These are phyloP conservation scores for Chionodraco myersi DNA, from an alignment of 2,113 vertebrate species.

Conservation along the genomic window DNA sequence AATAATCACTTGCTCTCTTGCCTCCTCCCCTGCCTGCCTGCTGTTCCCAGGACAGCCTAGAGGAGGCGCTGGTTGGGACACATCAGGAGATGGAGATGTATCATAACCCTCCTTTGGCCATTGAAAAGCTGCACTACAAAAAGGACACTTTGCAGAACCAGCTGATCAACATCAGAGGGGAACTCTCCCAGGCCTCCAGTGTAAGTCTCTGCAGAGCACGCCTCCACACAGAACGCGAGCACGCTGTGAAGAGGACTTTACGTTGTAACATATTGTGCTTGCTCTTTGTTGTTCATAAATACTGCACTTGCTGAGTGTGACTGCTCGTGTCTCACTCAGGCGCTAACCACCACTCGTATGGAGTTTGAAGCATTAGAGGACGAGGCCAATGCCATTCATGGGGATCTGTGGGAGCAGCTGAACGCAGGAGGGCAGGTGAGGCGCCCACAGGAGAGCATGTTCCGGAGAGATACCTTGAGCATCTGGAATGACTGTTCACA, in stretches of 20 bases:
- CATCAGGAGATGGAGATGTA: slow-evolving; percentile 97
- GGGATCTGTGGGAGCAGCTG: slow-evolving; percentile 96
- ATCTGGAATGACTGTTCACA: background rate
- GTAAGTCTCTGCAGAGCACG: slow-evolving; percentile 75
- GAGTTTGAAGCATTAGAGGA: slow-evolving; percentile 94
- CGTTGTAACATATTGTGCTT: background rate
- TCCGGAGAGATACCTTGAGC: background rate
- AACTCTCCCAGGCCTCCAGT: slow-evolving; percentile 94
- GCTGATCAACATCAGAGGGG: slow-evolving; percentile 94
- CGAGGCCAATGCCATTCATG: slow-evolving; percentile 92
- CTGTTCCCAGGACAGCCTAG: slow-evolving; percentile 88
- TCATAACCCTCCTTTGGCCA: slow-evolving; percentile 86
- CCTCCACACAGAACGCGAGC: too few relatives aligned
- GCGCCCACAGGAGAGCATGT: background rate
- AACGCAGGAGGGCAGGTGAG: slow-evolving; percentile 92
- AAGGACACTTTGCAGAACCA: slow-evolving; percentile 96
- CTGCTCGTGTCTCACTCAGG: slow-evolving; percentile 70
- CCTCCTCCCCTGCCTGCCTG: background rate
- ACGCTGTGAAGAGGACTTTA: background rate
- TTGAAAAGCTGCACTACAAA: slow-evolving; percentile 91
- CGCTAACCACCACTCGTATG: slow-evolving; percentile 87
- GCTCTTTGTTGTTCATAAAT: background rate
- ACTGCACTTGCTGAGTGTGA: background rate
- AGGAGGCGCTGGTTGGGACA: slow-evolving; percentile 93
- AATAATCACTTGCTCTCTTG: background rate